Percentiles rank a stretch among this genome's conserved stretches.
Evolutionary conservation across 2,888 invertebrate species (phyloP).

Genomic region (Autographa pulchrina): DNA sequence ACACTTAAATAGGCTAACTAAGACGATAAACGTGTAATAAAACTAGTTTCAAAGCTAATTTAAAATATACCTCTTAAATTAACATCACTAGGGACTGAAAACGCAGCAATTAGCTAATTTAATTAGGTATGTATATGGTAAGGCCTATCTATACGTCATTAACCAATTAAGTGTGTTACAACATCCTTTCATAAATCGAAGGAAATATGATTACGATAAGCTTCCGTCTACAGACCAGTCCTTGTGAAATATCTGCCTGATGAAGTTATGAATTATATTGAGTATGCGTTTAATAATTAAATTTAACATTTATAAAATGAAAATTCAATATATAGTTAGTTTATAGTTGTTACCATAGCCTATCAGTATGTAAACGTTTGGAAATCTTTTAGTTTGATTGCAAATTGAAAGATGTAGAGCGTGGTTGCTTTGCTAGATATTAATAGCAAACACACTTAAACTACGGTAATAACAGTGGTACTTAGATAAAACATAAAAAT

Average conservation of each 20-base stretch:
- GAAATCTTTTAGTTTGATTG: conserved; percentile 34
- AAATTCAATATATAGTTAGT: neutral
- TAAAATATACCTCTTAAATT: neutral
- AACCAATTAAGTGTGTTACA: conserved; percentile 64
- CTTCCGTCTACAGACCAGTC: conserved; percentile 55
- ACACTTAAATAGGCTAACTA: too few relatives aligned
- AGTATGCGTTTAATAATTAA: too few relatives aligned
- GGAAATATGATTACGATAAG: conserved; percentile 63
- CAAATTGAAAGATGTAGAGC: conserved; percentile 32
- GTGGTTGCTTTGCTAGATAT: neutral
- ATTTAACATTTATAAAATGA: neutral
- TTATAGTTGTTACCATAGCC: neutral
- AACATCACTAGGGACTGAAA: neutral
- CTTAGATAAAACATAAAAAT: too few relatives aligned
- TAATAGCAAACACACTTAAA: neutral
- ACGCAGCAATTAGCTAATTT: conserved; percentile 12
- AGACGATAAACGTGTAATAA: too few relatives aligned
- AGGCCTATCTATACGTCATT: conserved; percentile 25
- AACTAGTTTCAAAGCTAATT: neutral
- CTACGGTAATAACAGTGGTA: too few relatives aligned
- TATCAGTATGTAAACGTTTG: conserved; percentile 13
- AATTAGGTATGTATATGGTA: conserved; percentile 10
- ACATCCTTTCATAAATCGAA: conserved; percentile 67
- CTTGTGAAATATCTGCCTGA: conserved; percentile 10
- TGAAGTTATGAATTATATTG: too few relatives aligned